phyloP scores from a whole-genome alignment of 2,888 invertebrate species.

The Tetragnatha montana region DNA sequence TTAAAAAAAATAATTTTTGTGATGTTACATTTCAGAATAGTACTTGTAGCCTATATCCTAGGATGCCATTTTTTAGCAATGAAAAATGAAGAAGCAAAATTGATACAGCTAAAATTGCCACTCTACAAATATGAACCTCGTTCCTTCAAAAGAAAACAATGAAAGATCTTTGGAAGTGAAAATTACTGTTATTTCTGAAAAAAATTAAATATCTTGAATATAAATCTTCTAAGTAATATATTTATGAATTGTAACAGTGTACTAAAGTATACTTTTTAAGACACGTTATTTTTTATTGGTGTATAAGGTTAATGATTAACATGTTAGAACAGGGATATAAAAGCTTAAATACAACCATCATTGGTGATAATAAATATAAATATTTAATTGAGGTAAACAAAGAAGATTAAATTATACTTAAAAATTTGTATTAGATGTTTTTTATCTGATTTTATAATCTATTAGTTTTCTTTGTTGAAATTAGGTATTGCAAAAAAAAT shows the following conservation, averaged over 20 bases:
- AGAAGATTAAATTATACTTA: background rate
- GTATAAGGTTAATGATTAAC: background rate
- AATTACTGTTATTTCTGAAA: background rate
- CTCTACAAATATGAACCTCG: conserved; percentile 44
- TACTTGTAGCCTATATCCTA: conserved; percentile 43
- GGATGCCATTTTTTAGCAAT: conserved; percentile 52
- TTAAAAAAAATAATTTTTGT: background rate
- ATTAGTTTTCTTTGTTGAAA: no score
- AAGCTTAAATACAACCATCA: no score
- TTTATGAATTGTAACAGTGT: no score
- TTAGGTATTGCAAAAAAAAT: no score
- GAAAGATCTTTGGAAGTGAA: no score
- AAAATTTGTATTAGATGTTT: background rate
- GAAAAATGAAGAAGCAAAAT: conserved; percentile 25
- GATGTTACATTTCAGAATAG: conserved; percentile 33
- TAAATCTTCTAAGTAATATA: no score
- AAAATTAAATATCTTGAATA: no score
- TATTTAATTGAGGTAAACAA: background rate
- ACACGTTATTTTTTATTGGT: background rate
- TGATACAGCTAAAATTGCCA: conserved; percentile 51
- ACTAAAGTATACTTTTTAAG: no score
- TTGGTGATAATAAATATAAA: background rate
- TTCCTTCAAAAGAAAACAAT: conserved; percentile 11
- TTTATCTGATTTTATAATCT: background rate
- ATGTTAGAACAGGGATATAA: background rate